phyloP scores from a whole-genome alignment of 2,797 vertebrate species.

The Fundulus diaphanus region DNA sequence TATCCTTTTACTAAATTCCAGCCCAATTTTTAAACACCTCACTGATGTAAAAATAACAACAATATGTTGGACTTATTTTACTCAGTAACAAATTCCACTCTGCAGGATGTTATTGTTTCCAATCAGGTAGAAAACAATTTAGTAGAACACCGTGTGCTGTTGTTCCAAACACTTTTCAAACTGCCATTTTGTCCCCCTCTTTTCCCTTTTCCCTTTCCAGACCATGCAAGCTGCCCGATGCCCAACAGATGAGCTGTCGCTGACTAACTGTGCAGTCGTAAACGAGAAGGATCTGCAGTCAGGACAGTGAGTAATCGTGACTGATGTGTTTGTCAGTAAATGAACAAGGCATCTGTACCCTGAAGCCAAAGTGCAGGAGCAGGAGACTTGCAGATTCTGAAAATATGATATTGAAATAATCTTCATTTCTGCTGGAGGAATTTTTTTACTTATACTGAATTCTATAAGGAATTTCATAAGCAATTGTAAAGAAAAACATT shows the following conservation, averaged over 20 bases:
- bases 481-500: too few species aligned
- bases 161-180: not conserved
- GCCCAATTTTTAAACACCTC: too few species aligned
- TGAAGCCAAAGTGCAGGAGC: too few species aligned
- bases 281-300: slow-evolving; percentile 95
- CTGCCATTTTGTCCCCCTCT: not conserved
- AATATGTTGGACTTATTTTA: not conserved
- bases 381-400: too few species aligned
- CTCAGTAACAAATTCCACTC: not conserved
- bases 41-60: not conserved
- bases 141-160: not conserved
- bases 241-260: slow-evolving; percentile 94
- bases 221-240: slow-evolving; percentile 94
- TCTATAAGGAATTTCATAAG: too few species aligned
- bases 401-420: too few species aligned
- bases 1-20: not conserved
- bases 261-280: slow-evolving; percentile 96
- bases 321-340: not conserved
- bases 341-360: not conserved
- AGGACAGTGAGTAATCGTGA: slow-evolving; percentile 89
- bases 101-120: not conserved
- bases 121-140: not conserved
- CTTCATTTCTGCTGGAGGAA: too few species aligned
- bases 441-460: too few species aligned
- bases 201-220: slow-evolving; percentile 59